Conservation (phyloP, 1,140 invertebrate genomes). For the Dreissena rostriformis region DNA sequence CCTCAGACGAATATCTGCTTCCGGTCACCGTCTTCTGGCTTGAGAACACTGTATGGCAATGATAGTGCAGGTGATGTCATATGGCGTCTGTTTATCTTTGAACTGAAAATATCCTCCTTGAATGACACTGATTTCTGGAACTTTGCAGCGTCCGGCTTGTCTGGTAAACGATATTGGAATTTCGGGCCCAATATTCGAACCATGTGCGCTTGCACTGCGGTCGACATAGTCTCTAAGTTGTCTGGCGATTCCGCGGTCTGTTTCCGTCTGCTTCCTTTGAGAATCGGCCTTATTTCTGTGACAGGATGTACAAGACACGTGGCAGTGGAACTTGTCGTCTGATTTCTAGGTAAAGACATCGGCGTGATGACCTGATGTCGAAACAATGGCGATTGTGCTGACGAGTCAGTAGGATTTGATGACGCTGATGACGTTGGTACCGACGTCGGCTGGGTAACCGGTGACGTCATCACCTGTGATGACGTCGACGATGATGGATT, state of each 20-base stretch:
- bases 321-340: neutral
- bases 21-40: neutral
- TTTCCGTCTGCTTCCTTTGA: neutral
- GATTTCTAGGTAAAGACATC: no score
- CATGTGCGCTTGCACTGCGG: neutral
- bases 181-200: neutral
- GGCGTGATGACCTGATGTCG: no score
- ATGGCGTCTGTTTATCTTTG: neutral
- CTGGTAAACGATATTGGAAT: neutral
- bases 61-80: neutral
- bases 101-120: neutral
- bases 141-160: neutral
- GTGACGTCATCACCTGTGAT: neutral
- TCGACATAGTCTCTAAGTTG: neutral
- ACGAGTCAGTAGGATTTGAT: no score
- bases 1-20: neutral
- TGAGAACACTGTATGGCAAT: slow-evolving; percentile 2
- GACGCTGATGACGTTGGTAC: no score
- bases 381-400: no score
- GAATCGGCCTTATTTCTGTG: neutral
- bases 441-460: no score
- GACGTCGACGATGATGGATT: neutral
- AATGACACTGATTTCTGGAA: neutral
- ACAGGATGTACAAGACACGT: neutral
- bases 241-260: neutral